These are phyloP conservation scores for Drosophila jambulina DNA, from an alignment of 1,140 invertebrate genomes.

Conservation along the genomic window DNA sequence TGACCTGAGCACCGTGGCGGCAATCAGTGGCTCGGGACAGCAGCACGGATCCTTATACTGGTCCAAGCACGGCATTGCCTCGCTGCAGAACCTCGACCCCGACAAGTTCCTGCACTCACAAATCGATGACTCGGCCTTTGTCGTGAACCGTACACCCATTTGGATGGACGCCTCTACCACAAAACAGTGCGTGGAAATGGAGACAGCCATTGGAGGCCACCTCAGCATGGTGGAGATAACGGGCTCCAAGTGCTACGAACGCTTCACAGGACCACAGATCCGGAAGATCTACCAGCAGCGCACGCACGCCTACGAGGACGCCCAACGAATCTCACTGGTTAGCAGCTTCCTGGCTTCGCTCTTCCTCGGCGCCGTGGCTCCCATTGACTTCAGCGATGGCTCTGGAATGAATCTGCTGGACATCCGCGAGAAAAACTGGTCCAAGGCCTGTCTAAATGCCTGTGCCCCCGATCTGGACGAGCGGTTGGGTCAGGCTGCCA, in stretches of 20 bases:
- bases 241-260: slow-evolving; percentile 96
- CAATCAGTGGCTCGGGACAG: slow-evolving; percentile 96
- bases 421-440: slow-evolving; percentile 93
- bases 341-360: slow-evolving; percentile 96
- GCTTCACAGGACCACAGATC: slow-evolving; percentile 97
- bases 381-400: slow-evolving; percentile 96
- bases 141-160: slow-evolving; percentile 93
- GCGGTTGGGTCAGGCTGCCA: slow-evolving; percentile 91
- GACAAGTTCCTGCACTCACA: slow-evolving; percentile 93
- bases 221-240: slow-evolving; percentile 94
- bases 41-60: slow-evolving; percentile 99
- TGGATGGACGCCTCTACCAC: slow-evolving; percentile 98
- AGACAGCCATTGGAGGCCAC: slow-evolving; percentile 92
- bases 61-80: slow-evolving; percentile 90
- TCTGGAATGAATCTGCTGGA: slow-evolving; percentile 99
- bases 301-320: slow-evolving; percentile 91
- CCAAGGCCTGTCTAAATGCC: slow-evolving; percentile 90
- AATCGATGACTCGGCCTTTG: slow-evolving; percentile 90
- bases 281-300: slow-evolving; percentile 92
- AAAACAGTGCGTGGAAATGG: slow-evolving; percentile 91
- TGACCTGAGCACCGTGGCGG: slow-evolving; percentile 92
- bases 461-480: slow-evolving; percentile 89
- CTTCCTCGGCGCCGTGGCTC: slow-evolving; percentile 95
- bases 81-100: slow-evolving; percentile 89
- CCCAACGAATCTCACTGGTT: slow-evolving; percentile 96